Conservation (phyloP, 2,113 vertebrate genomes). For the Passer montanus region DNA sequence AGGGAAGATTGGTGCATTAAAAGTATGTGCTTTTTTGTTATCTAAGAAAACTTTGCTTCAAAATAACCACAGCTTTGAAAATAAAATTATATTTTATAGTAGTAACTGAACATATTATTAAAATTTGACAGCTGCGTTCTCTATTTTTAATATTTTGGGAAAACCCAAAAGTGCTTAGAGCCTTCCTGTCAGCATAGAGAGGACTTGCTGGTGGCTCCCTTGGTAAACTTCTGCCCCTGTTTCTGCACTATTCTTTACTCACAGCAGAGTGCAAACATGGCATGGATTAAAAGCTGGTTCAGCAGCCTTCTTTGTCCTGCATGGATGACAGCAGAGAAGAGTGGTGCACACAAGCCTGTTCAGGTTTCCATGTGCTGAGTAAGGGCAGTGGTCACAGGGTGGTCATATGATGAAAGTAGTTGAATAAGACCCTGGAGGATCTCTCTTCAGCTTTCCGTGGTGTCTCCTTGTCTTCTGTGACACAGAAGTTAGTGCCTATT, state of each 20-base stretch:
- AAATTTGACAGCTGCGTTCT: neutral
- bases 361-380: constrained; percentile 40
- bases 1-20: neutral
- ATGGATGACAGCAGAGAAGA: neutral
- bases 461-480: neutral
- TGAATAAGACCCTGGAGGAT: neutral
- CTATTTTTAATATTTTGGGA: neutral
- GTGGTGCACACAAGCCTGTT: neutral
- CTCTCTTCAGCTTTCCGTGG: neutral
- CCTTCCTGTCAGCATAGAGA: neutral
- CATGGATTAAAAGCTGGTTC: constrained; percentile 24
- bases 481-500: neutral
- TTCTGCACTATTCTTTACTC: neutral
- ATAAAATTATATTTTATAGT: neutral
- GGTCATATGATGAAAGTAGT: neutral
- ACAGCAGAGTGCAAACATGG: constrained; percentile 5
- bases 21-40: neutral
- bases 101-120: neutral
- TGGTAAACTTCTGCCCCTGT: neutral
- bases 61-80: neutral
- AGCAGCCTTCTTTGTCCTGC: constrained; percentile 18
- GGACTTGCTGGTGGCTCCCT: neutral
- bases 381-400: constrained; percentile 8
- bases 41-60: neutral
- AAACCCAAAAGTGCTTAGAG: neutral